Base-by-base conservation (phyloP, 1,140 invertebrate genomes). In the Drosophila nannoptera region DNA sequence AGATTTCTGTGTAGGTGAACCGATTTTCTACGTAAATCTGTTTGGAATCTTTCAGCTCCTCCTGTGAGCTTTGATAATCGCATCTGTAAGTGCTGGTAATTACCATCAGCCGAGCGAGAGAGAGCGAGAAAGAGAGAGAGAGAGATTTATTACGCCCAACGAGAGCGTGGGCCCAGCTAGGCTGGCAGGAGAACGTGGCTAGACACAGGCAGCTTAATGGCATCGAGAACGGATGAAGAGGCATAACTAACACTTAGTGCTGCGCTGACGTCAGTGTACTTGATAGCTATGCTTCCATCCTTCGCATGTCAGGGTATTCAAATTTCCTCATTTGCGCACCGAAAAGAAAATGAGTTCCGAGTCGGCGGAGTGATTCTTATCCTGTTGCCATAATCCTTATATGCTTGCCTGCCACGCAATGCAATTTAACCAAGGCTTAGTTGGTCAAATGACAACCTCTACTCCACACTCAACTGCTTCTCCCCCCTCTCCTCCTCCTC, bases 231-330 rank as follows among this genome's bases (percentile, higher is more conserved):
- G 7, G n/a, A 33, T 4, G 6, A 14, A 14, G 48, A 33, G 7
- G 5, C 46, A 83, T 84, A 83, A 84, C 64, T 84, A 84, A 78
- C 68, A 78, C 78, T 83, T 83, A 82, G 67, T 75, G 46, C 36
- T 16, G 11, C 7, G 8, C 38, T 53, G 7, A 60, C 55, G 54
- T 14, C 68, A 45, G 66, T 70, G 22, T 22, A 22, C 52, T 50
- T 38, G 2, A 14, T 11, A 33, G 33, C 50, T 42, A 14, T 31
- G 12, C 12, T 48, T 42, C 60, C 67, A 73, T 72, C 63, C 42
- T 64, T 72, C 56, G 52, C 67, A 43, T 42, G 45, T 59, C 67
- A 38, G 58, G 42, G 64, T 68, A 84, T 83, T 83, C 75, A 83
- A 83, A 83, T 75, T 77, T 83, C 68, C 80, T 83, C 72, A 83